Base-by-base conservation (phyloP, 2,797 vertebrate species). In the Protonibea diacanthus region DNA sequence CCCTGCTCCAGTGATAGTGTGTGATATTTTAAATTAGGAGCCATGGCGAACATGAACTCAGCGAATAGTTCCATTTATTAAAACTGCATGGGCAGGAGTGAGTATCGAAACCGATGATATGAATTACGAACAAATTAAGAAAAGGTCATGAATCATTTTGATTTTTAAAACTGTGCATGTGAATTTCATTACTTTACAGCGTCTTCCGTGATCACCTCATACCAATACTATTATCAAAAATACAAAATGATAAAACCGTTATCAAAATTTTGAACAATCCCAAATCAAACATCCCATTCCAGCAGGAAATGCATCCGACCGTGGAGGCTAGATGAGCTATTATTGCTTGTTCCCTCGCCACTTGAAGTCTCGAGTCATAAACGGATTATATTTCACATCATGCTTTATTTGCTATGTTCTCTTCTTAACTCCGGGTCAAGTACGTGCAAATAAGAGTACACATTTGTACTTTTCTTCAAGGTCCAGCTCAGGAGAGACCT, bases 381-480 rank as follows among this genome's bases (percentile, higher is more conserved):
- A 25, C 3, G 11, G n/a, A 6, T 38, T 8, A n/a, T 15, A 15
- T 52, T 53, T 59, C 25, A 51, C 9, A 47, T 9, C 3, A 42
- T 70, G 55, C 3, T 6, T 62, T 47, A 69, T 68, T 77, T 73
- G n/a, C 40, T 0, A 2, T 10, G 20, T 27, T 47, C 17, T 51
- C 47, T 53, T 72, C 7, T 25, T 64, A 75, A 13, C 42, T 52
- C 17, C 23, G 17, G 61, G 62, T 84, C 64, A 67, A 68, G 66
- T n/a, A n/a, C 2, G 8, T 18, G 6, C 6, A 1, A 33, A 21
- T 18, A 59, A 58, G 48, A 74, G 40, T 45, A 71, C 76, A 71
- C 23, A 21, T 68, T 38, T 40, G 7, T 52, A 21, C 48, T 72
- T 73, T 60, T 59, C 63, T 52, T 45, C 55, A 81, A 75, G 66